Conservation (phyloP, 2,113 vertebrate species). For the Oxyruncus cristatus region DNA sequence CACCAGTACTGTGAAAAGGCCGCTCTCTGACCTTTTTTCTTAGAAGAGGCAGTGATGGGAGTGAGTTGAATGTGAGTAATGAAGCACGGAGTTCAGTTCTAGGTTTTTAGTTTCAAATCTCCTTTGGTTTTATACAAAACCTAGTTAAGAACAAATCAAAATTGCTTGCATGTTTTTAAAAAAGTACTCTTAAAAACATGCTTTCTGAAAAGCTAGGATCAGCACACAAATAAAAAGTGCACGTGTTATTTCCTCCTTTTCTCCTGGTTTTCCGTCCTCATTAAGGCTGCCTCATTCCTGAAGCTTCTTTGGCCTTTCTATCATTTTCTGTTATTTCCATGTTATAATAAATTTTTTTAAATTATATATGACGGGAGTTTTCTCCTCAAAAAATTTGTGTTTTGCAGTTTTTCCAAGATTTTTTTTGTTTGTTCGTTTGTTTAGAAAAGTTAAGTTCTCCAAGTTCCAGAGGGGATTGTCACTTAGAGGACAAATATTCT, state of each 20-base stretch:
- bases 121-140: neutral
- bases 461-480: neutral
- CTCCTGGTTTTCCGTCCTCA: neutral
- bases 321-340: neutral
- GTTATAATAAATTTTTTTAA: neutral
- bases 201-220: neutral
- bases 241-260: neutral
- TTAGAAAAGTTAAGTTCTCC: neutral
- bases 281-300: neutral
- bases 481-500: neutral
- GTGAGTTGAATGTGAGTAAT: neutral
- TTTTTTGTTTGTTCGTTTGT: neutral
- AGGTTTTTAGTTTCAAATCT: neutral
- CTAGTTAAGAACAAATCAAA: neutral
- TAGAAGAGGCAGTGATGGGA: neutral
- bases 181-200: neutral
- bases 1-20: neutral
- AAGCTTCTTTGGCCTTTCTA: neutral
- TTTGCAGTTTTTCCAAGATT: neutral
- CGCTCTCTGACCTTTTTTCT: neutral
- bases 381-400: neutral
- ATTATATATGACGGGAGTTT: fast-evolving
- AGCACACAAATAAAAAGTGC: neutral
- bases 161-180: neutral
- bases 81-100: neutral